Base-by-base conservation (phyloP, 2,113 vertebrate genomes). In the Leucoraja erinaceus region DNA sequence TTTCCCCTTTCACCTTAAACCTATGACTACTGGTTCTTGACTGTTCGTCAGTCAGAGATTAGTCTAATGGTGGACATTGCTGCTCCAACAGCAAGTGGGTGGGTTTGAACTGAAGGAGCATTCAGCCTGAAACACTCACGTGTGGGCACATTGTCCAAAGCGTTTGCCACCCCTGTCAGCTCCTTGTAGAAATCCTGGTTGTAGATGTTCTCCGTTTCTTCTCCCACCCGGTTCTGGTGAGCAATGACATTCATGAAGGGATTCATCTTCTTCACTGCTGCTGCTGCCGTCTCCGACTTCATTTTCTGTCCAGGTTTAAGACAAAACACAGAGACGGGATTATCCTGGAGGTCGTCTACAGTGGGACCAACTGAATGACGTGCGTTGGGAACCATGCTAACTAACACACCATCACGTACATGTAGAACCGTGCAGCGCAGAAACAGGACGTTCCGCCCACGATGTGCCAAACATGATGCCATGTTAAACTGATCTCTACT, bases 101-200 rank as follows among this genome's bases (percentile, higher is more conserved):
- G 2, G 6, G 4, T 61, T 59, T 18, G 59, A 61, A 31, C 59
- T 61, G 33, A 28, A 12, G 11, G 6, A 47, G 16, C 28, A 56
- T 54, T 12, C 25, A 92, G 28, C 33, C 22, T 31, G 22, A 31
- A 91, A 72, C 70, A 93, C 98, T 98, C 94, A 99, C 97, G 96
- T 61, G 97, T 97, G 92, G 97, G 94, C 63, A 98, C 94, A 0
- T 96, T 99, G 93, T 99, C 98, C 79, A 99, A 94, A 0, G 98
- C 98, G 0, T 97, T 97, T 74, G 94, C 95, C 9, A 98, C 97
- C 0, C 97, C 97, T 0, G 98, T 93, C 25, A 99, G 94, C 0
- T 0, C 3, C 18, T 5, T 94, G 95, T 97, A 99, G 94, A 98
- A 98, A 63, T 93, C 25, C 14, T 97, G 94, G 0, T 95, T 94